Percentiles rank a stretch among this genome's conserved stretches.
These are phyloP conservation scores for Agapetus fuscipes DNA, from an alignment of 2,888 invertebrate species.

Conservation along the genomic window DNA sequence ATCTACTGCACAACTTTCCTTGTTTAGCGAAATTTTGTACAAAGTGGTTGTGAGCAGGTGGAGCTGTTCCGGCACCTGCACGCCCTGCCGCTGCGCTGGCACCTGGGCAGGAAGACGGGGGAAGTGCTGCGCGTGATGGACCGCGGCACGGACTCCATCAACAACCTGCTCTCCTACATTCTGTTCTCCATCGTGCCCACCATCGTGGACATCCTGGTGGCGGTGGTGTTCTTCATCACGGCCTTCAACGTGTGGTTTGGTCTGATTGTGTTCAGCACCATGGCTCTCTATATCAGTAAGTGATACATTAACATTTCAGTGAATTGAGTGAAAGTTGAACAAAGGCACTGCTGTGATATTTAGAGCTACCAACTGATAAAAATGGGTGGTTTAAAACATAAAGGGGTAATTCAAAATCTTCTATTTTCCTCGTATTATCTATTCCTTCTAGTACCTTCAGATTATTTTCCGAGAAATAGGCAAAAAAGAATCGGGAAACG, in stretches of 20 bases:
- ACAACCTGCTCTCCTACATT: constrained; percentile 84
- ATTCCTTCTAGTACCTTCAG: constrained; percentile 7
- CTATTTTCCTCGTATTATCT: no score
- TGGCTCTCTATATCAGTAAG: constrained; percentile 87
- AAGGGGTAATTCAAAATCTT: no score
- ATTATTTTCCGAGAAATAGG: constrained; percentile 3
- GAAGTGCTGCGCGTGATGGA: constrained; percentile 96
- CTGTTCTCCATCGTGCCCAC: constrained; percentile 92
- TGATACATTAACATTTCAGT: no score
- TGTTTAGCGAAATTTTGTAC: background rate
- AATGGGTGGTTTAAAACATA: no score
- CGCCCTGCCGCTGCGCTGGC: constrained; percentile 87
- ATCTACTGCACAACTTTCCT: no score
- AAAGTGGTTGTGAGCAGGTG: no score
- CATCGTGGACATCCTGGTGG: constrained; percentile 83
- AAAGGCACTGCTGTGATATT: no score
- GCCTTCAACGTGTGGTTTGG: constrained; percentile 93
- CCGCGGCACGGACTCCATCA: constrained; percentile 92
- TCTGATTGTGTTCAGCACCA: constrained; percentile 86
- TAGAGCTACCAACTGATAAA: no score
- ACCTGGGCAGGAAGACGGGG: constrained; percentile 89
- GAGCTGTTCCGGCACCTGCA: constrained; percentile 84
- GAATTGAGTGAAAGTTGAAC: no score
- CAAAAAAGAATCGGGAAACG: no score
- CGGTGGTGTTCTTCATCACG: constrained; percentile 78